Conservation (phyloP, 1,140 invertebrate species). For the Pachyrhynchus sulphureomaculatus region DNA sequence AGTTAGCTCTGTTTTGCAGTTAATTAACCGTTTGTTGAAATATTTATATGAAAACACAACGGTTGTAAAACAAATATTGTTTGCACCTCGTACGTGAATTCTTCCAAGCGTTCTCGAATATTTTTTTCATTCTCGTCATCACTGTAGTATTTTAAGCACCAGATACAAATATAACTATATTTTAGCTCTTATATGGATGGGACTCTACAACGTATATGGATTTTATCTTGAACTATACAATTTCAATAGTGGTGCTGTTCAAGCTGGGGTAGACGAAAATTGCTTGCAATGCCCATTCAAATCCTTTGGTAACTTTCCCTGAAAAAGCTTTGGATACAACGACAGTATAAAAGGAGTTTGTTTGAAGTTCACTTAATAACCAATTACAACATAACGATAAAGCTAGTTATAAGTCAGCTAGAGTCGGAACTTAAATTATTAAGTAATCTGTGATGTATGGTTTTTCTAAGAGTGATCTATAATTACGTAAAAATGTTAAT, state of each 20-base stretch:
- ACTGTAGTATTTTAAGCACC: too few species aligned
- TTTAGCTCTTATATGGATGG: constrained; percentile 22
- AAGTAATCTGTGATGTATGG: too few species aligned
- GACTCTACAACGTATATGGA: constrained; percentile 17
- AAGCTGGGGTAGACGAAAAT: constrained; percentile 23
- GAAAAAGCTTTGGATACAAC: constrained; percentile 30
- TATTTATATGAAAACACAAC: too few species aligned
- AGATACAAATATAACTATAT: not conserved
- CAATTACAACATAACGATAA: not conserved
- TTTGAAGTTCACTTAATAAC: not conserved
- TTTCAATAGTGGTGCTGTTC: constrained; percentile 20
- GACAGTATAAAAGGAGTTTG: constrained; percentile 3
- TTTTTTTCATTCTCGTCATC: too few species aligned
- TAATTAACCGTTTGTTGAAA: too few species aligned
- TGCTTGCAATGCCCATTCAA: constrained; percentile 7
- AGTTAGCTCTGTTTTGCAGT: too few species aligned
- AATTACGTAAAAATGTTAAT: too few species aligned
- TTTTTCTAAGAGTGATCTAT: too few species aligned
- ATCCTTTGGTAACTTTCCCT: constrained; percentile 20
- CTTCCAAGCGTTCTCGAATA: too few species aligned
- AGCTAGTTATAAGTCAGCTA: not conserved
- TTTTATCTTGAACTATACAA: constrained; percentile 23
- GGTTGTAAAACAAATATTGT: too few species aligned
- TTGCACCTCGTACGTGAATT: too few species aligned
- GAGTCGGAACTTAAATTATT: not conserved